A percentile compares a stretch with the other conserved stretches of the same genome.
These are phyloP conservation scores for Meleagris gallopavo DNA, from an alignment of 2,113 vertebrate species.

Conservation along the genomic window DNA sequence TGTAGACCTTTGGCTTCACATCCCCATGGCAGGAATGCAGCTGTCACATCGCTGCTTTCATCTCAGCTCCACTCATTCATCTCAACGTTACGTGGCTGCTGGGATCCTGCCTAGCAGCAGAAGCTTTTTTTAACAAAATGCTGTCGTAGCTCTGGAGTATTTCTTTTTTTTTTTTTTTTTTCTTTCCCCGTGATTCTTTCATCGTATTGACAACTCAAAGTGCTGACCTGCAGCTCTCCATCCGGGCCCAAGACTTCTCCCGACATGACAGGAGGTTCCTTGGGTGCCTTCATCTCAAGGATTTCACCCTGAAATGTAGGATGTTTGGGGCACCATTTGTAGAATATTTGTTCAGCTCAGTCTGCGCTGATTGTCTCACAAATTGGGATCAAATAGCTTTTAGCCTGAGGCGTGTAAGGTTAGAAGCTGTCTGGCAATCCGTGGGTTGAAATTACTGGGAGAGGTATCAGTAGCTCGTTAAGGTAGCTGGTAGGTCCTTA, in stretches of 20 bases:
- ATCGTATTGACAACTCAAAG: not conserved
- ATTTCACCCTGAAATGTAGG: not conserved
- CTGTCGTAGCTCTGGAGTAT: not conserved
- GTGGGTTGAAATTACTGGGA: not conserved
- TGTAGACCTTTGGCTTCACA: not conserved
- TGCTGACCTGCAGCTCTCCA: not conserved
- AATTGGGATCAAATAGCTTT: not conserved
- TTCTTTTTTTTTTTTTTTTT: too few species aligned
- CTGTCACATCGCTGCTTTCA: not conserved
- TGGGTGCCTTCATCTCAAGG: fast-evolving
- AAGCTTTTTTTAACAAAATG: not conserved
- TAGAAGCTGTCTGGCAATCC: not conserved
- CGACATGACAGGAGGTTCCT: fast-evolving
- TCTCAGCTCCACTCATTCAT: not conserved
- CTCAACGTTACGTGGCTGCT: fast-evolving
- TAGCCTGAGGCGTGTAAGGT: not conserved
- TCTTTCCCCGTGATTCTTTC: not conserved
- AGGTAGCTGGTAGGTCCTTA: not conserved
- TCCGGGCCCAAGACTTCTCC: fast-evolving
- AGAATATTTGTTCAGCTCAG: not conserved
- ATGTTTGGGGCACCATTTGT: not conserved
- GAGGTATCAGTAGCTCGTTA: not conserved
- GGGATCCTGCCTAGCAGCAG: not conserved
- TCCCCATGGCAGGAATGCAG: not conserved
- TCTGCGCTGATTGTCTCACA: not conserved